These are phyloP conservation scores for Wiebesia pumilae DNA, from an alignment of 1,140 invertebrate species.

Conservation along the genomic window DNA sequence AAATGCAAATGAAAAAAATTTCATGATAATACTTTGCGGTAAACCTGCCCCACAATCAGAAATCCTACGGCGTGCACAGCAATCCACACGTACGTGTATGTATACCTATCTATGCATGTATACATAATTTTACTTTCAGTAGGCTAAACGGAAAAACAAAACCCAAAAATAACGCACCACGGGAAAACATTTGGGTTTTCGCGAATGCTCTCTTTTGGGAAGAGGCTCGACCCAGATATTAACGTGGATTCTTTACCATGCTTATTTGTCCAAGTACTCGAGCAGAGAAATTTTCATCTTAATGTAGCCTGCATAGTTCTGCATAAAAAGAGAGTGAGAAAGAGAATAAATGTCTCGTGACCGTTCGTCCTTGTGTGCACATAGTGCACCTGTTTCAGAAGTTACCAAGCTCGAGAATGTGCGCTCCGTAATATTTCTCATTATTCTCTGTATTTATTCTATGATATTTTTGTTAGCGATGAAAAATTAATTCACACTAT, in stretches of 20 bases:
- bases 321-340: background rate
- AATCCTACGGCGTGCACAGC: background rate
- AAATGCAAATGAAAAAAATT: slow-evolving; percentile 36
- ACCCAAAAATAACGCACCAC: slow-evolving; percentile 4
- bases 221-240: slow-evolving; percentile 48
- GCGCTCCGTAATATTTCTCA: background rate
- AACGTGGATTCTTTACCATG: slow-evolving; percentile 24
- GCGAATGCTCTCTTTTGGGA: slow-evolving; percentile 40
- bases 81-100: background rate
- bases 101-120: background rate
- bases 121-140: slow-evolving; percentile 8
- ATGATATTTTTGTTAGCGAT: background rate
- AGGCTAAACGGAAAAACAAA: background rate
- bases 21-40: slow-evolving; percentile 8
- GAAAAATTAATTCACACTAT: slow-evolving; percentile 6
- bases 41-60: background rate
- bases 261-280: slow-evolving; percentile 42
- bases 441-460: background rate
- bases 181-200: slow-evolving; percentile 42
- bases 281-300: slow-evolving; percentile 44
- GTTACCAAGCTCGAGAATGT: background rate
- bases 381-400: background rate
- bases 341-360: background rate
- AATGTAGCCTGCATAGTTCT: background rate
- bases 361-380: background rate